Percentiles rank a stretch among this genome's conserved stretches.
Evolutionary conservation across 2,797 vertebrate genomes (phyloP).

Genomic region (Simalia tracyae): DNA sequence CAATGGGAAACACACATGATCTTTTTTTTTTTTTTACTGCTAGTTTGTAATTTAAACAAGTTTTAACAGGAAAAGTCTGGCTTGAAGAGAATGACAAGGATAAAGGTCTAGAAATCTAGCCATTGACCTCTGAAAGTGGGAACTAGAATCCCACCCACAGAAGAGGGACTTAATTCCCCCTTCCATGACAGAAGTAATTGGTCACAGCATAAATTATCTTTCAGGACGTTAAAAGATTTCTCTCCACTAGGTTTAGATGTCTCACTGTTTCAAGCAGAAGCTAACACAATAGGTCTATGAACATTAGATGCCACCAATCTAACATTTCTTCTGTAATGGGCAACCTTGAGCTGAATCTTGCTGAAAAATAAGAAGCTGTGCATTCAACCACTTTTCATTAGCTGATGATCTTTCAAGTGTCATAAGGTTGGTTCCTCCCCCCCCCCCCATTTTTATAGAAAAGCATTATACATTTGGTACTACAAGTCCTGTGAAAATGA

Average conservation of each 20-base stretch:
- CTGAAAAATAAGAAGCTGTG: conserved; percentile 25
- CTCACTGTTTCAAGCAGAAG: conserved; percentile 28
- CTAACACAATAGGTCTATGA: conserved; percentile 54
- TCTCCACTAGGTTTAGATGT: conserved; percentile 61
- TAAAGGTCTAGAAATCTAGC: conserved; percentile 74
- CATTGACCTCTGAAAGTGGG: conserved; percentile 71
- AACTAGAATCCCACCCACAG: conserved; percentile 77
- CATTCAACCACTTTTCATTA: conserved; percentile 59
- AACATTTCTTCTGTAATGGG: not conserved
- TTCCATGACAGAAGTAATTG: conserved; percentile 81
- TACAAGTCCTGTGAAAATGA: conserved; percentile 14
- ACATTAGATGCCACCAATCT: conserved; percentile 43
- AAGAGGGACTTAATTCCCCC: conserved; percentile 68
- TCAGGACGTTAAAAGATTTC: conserved; percentile 72
- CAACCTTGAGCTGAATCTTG: not conserved
- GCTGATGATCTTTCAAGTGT: conserved; percentile 49
- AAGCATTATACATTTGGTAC: conserved; percentile 45
- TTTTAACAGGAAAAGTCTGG: conserved; percentile 77
- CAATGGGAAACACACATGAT: conserved; percentile 77
- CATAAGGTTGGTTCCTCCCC: not conserved
- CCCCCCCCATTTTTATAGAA: not conserved
- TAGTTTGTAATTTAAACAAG: conserved; percentile 79
- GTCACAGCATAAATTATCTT: conserved; percentile 75
- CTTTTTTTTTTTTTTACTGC: conserved; percentile 79
- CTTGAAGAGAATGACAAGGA: conserved; percentile 65